Percentiles rank a stretch among this genome's conserved stretches.
Conservation (phyloP, 2,888 invertebrate species). For the Ligdia adustata region DNA sequence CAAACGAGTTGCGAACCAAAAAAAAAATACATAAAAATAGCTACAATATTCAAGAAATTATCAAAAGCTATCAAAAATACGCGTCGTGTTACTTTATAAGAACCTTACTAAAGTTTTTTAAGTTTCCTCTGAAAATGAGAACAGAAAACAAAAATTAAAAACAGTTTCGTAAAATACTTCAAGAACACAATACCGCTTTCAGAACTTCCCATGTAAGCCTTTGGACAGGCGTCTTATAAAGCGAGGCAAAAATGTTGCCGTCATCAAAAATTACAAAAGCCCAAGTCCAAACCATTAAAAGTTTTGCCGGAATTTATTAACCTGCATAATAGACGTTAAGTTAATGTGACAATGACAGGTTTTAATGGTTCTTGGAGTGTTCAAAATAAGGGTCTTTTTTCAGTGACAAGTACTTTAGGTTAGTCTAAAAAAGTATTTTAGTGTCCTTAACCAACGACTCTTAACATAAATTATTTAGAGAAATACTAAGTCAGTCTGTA, state of each 20-base stretch:
- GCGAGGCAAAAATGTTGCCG: conserved; percentile 37
- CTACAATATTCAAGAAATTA: too few relatives aligned
- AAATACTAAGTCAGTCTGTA: too few relatives aligned
- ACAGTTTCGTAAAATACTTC: conserved; percentile 11
- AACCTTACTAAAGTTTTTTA: too few relatives aligned
- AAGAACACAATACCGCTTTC: conserved; percentile 19
- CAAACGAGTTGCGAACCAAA: too few relatives aligned
- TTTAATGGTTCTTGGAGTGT: conserved; percentile 8
- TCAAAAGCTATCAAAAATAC: too few relatives aligned
- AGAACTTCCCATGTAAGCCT: conserved; percentile 19
- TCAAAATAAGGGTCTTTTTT: conserved; percentile 7
- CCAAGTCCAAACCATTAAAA: conserved; percentile 56
- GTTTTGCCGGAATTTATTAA: conserved; percentile 61
- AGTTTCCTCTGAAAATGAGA: too few relatives aligned
- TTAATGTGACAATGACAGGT: conserved; percentile 1
- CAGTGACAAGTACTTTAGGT: neutral
- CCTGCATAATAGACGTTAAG: conserved; percentile 36
- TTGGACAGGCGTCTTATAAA: conserved; percentile 14
- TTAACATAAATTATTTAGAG: too few relatives aligned
- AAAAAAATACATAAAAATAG: too few relatives aligned
- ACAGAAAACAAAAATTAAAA: neutral
- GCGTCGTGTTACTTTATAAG: too few relatives aligned
- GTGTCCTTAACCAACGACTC: too few relatives aligned
- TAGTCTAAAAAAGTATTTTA: neutral
- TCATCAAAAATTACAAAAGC: conserved; percentile 54